Percentiles rank a stretch among this genome's conserved stretches.
Evolutionary conservation across 2,113 vertebrate genomes (phyloP).

Genomic region (Ifrita kowaldi): DNA sequence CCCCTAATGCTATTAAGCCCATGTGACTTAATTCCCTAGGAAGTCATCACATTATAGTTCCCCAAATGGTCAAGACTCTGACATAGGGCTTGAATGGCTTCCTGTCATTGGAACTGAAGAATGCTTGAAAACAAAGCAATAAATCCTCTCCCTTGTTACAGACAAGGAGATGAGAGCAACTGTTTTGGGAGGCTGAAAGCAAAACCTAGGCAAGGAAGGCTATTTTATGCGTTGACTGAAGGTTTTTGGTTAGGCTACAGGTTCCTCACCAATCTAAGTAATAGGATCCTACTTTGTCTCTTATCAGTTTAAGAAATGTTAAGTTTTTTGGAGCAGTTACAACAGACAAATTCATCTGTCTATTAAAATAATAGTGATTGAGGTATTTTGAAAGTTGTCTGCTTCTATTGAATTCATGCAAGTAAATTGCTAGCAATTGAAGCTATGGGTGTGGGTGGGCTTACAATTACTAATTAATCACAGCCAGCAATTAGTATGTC

Average conservation of each 20-base stretch:
- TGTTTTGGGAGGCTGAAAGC: background rate
- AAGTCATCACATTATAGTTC: background rate
- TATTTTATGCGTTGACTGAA: background rate
- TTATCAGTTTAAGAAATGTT: background rate
- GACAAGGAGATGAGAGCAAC: background rate
- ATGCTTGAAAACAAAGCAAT: background rate
- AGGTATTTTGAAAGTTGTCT: slow-evolving; percentile 4
- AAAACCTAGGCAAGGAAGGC: background rate
- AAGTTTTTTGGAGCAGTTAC: background rate
- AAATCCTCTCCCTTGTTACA: background rate
- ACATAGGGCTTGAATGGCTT: background rate
- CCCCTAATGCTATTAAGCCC: background rate
- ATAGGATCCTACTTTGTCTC: background rate
- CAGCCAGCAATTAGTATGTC: background rate
- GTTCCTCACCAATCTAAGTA: background rate
- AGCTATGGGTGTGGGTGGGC: background rate
- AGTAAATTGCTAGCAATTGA: background rate
- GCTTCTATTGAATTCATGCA: background rate
- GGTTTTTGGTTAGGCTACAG: background rate
- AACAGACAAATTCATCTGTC: background rate
- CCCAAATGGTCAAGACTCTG: background rate
- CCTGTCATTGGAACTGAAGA: background rate
- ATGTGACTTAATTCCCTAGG: background rate
- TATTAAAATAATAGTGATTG: background rate
- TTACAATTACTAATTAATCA: slow-evolving; percentile 9